Evolutionary conservation across 2,797 vertebrate species (phyloP).

Genomic region (Sus cebifrons): DNA sequence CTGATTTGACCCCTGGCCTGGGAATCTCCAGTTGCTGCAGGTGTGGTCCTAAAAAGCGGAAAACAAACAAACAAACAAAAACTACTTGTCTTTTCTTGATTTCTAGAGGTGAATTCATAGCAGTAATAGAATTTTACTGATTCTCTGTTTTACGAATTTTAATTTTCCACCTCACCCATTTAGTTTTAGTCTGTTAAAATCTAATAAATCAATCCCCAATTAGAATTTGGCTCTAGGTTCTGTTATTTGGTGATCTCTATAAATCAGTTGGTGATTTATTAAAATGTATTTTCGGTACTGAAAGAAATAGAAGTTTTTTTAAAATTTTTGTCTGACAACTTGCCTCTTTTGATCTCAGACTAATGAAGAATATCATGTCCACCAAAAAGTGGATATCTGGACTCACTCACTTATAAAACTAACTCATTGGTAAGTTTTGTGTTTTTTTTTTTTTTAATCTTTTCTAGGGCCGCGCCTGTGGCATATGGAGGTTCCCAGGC

Average conservation of each 20-base stretch:
- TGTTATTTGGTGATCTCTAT: background rate
- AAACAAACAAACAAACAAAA: background rate
- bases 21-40: no score
- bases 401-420: background rate
- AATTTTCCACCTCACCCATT: background rate
- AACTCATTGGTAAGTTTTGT: background rate
- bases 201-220: background rate
- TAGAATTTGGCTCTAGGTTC: background rate
- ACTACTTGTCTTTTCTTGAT: background rate
- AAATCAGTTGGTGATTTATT: background rate
- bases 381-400: background rate
- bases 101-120: background rate
- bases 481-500: no score
- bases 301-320: background rate
- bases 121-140: background rate
- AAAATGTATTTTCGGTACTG: background rate
- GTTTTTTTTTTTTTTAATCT: no score
- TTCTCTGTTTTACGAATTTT: background rate
- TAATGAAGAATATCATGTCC: background rate
- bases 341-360: background rate
- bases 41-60: no score
- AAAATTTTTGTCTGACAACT: background rate
- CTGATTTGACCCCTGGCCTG: no score
- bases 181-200: background rate
- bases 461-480: no score